Base-by-base conservation (phyloP, 2,113 vertebrate genomes). In the Pituophis catenifer region DNA sequence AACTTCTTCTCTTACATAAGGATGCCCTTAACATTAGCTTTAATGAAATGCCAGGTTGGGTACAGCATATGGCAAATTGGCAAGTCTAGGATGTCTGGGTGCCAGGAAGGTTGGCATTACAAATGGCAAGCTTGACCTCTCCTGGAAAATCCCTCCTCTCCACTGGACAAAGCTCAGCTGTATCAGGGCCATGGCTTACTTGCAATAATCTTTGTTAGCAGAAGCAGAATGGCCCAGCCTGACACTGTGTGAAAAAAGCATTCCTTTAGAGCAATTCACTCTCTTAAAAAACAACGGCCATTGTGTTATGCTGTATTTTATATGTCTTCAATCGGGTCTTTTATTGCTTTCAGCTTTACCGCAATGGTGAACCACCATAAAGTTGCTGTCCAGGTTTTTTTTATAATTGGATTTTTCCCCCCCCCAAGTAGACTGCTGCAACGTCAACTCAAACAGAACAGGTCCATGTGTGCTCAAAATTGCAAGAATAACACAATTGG, bases 401-500 rank as follows among this genome's bases (percentile, higher is more conserved):
- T 24, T 23, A 53, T 17, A 89, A 33, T 23, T 11, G 19, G 26
- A 85, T 11, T n/a, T n/a, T n/a, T 2, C 13, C 11, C 4, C 15
- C 5, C 29, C 53, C 26, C 62, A 75, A 24, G 24, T 2, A 11
- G 81, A n/a, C 1, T 26, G 26, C 38, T 21, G 24, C 8, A 50
- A 29, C 26, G 53, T 26, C 21, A 24, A 5, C 88, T 95, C 88
- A 95, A 94, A 96, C 93, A 94, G 96, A 91, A 95, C 96, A 94
- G 94, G 94, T 94, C 96, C 95, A 94, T 86, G 93, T 93, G 54
- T 17, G 94, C 91, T 96, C 62, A 96, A 48, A 97, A 12, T 10
- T 94, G 93, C 96, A 97, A 97, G 91, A 96, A 81, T 94, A 93
- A 95, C 94, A 94, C 92, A 93, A 96, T 93, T 95, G 93, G 89